phyloP scores from a whole-genome alignment of 1,140 invertebrate genomes.

The Choristoneura fumiferana region DNA sequence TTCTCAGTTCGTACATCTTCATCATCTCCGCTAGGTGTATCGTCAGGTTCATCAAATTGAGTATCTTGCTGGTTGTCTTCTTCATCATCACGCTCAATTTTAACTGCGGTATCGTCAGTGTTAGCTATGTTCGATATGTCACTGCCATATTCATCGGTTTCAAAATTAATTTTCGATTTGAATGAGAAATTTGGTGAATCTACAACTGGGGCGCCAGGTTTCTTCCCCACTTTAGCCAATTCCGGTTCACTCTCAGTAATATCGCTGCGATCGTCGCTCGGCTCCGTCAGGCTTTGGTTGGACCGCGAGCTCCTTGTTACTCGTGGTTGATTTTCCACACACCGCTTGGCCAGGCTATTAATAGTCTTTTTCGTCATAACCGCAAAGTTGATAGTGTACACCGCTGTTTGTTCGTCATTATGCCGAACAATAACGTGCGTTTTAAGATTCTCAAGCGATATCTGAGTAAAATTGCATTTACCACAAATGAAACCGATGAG shows the following conservation, averaged over 20 bases:
- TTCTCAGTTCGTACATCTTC: background rate
- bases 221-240: background rate
- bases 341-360: conserved; percentile 20
- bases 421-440: conserved; percentile 80
- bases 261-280: conserved; percentile 17
- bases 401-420: conserved; percentile 59
- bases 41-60: background rate
- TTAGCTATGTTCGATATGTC: conserved; percentile 21
- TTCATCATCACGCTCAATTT: conserved; percentile 36
- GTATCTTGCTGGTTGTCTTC: conserved; percentile 11
- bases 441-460: conserved; percentile 79
- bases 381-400: conserved; percentile 64
- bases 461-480: conserved; percentile 84
- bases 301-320: conserved; percentile 46
- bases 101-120: conserved; percentile 21
- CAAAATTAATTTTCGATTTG: conserved; percentile 58
- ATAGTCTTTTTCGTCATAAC: conserved; percentile 46
- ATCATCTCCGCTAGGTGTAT: too few relatives aligned
- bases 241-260: conserved; percentile 20
- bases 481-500: conserved; percentile 83
- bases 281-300: conserved; percentile 37
- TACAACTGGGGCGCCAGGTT: background rate
- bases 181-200: conserved; percentile 24
- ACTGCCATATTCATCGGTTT: conserved; percentile 45
- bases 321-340: conserved; percentile 24